A percentile compares a stretch with the other conserved stretches of the same genome.
These are phyloP conservation scores for Camponotus floridanus DNA, from an alignment of 1,140 invertebrate species.

Conservation along the genomic window DNA sequence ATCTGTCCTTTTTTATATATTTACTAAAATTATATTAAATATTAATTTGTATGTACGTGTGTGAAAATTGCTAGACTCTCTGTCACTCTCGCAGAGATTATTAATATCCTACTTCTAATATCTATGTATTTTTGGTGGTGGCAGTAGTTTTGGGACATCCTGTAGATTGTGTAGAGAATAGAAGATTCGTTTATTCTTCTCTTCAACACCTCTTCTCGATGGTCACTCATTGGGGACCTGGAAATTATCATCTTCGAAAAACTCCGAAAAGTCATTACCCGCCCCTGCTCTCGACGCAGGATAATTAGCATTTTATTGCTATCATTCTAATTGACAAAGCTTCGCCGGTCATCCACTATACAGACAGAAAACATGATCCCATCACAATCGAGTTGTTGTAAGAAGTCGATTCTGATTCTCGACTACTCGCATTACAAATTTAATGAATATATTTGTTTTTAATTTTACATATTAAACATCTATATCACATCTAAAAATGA, in stretches of 20 bases:
- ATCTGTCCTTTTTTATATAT: background rate
- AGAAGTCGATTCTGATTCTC: slow-evolving; percentile 19
- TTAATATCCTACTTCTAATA: slow-evolving; percentile 5
- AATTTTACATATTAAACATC: background rate
- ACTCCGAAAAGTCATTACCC: slow-evolving; percentile 22
- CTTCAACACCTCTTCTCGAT: background rate
- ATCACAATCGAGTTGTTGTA: slow-evolving; percentile 8
- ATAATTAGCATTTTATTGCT: slow-evolving; percentile 77
- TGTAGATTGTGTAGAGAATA: background rate
- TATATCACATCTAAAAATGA: background rate
- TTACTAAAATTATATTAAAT: slow-evolving; percentile 28
- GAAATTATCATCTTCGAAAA: slow-evolving; percentile 20
- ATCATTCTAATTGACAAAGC: slow-evolving; percentile 78
- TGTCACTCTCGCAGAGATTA: background rate
- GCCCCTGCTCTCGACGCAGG: slow-evolving; percentile 5
- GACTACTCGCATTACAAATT: slow-evolving; percentile 9
- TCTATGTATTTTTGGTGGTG: background rate
- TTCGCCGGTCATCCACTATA: slow-evolving; percentile 33
- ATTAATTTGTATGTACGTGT: background rate
- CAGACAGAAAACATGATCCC: slow-evolving; percentile 20
- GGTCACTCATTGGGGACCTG: background rate
- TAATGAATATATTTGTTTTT: background rate
- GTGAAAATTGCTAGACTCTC: background rate
- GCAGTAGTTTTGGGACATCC: slow-evolving; percentile 9
- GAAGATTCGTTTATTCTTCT: background rate